These are phyloP conservation scores for Podilymbus podiceps DNA, from an alignment of 2,113 vertebrate genomes.

Conservation along the genomic window DNA sequence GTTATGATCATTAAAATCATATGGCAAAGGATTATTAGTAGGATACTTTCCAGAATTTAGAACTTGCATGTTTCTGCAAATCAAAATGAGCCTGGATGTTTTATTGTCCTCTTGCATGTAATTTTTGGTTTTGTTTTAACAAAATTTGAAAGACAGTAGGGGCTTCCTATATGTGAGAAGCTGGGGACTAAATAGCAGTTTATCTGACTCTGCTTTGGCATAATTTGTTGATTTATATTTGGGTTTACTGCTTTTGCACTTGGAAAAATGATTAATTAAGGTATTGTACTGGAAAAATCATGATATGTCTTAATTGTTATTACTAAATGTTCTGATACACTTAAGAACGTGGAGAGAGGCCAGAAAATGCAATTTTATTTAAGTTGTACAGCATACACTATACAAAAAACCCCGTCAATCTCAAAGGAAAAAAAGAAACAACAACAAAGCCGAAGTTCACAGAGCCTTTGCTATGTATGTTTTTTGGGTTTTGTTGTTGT, in stretches of 20 bases:
- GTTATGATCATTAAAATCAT: background rate
- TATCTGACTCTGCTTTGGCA: background rate
- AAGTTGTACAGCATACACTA: background rate
- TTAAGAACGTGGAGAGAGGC: background rate
- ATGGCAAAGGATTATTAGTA: background rate
- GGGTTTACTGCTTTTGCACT: background rate
- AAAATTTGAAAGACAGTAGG: background rate
- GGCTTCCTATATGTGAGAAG: background rate
- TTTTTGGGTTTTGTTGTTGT: too few species aligned
- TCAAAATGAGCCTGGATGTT: background rate
- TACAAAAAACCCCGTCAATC: rapidly evolving
- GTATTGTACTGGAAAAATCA: background rate
- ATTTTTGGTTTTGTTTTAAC: background rate
- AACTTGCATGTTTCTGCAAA: background rate
- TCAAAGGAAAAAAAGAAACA: background rate
- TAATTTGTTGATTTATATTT: background rate
- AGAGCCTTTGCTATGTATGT: background rate
- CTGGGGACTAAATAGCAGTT: background rate
- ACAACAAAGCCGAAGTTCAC: background rate
- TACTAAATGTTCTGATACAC: background rate
- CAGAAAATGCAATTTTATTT: background rate
- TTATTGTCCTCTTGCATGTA: background rate
- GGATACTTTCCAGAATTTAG: background rate
- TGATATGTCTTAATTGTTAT: background rate
- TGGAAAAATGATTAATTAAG: background rate